phyloP scores from a whole-genome alignment of 1,140 invertebrate species.

The Capitella teleta region DNA sequence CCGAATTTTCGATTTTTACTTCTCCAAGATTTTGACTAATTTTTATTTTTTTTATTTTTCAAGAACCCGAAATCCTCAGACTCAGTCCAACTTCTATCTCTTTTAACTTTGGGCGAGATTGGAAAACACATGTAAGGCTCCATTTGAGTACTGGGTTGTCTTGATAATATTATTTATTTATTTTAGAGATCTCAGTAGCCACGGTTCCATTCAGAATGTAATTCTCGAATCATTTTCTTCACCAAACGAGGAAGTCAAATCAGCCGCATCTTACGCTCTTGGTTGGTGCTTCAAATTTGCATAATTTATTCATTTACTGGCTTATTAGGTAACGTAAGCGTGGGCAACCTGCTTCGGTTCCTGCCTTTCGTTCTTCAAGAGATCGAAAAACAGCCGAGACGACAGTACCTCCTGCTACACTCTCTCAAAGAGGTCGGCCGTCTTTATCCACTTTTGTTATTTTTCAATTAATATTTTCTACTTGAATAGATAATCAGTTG shows the following conservation, averaged over 20 bases:
- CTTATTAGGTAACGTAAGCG: conserved; percentile 61
- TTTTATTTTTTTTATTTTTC: too few relatives aligned
- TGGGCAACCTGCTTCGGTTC: conserved; percentile 87
- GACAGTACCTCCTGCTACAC: conserved; percentile 91
- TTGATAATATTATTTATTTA: conserved; percentile 13
- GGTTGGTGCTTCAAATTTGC: conserved; percentile 44
- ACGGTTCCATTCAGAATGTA: conserved; percentile 47
- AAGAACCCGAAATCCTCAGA: conserved; percentile 51
- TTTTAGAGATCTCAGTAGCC: conserved; percentile 69
- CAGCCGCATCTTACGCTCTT: conserved; percentile 89
- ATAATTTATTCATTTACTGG: background rate
- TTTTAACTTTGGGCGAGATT: conserved; percentile 91
- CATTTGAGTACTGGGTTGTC: background rate
- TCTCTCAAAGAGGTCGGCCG: conserved; percentile 82
- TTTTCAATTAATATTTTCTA: background rate
- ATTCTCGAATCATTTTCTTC: conserved; percentile 50
- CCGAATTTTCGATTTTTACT: too few relatives aligned
- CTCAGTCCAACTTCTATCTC: conserved; percentile 71
- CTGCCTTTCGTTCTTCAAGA: conserved; percentile 88
- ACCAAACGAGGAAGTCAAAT: conserved; percentile 62
- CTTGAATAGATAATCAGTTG: conserved; percentile 66
- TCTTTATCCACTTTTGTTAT: background rate
- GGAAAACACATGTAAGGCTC: conserved; percentile 72
- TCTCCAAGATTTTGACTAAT: too few relatives aligned
- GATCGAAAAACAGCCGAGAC: conserved; percentile 79